Evolutionary conservation across 2,113 vertebrate species (phyloP), one percentile per base, ranked within the genome.

Genomic region (Archilochus colubris): DNA sequence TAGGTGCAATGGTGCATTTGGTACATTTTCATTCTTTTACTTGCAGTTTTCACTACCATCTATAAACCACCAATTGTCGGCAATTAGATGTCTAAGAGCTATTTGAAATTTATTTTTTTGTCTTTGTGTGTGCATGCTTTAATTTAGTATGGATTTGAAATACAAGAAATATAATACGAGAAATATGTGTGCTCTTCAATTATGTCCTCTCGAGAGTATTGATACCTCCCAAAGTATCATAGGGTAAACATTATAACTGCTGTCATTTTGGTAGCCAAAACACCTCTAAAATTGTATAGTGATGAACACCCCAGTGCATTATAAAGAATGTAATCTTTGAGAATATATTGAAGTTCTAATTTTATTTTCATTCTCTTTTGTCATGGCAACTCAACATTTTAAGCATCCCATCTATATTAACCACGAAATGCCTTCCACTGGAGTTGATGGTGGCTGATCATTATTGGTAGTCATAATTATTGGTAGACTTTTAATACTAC

Each of bases 111-210:
- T 33, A 17, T 53, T 44, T 94, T 93, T 78, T 50, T 94, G 24
- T 78, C 48, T 55, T 30, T 73, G 6, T 82, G 6, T 79, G 30
- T 51, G 28, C 6, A 46, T 40, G 54, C 1, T 61, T 10, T 91
- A 91, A 94, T 82, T 91, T 90, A 48, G 12, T 82, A 40, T 54
- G 77, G 28, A 73, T 95, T 89, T 87, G 12, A 57, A 78, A 93
- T 95, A 53, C 7, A 2, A 59, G 7, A 14, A 1, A 40, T 40
- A 40, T 40, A 40, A 40, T 40, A 40, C 5, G 40, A 40, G 40
- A 40, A 40, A 40, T 40, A 40, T 67, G 4, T 31, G 27, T 87
- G n/a, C 14, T n/a, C 76, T 93, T 91, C 22, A 86, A 82, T 96
- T 95, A 94, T 51, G 30, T 84, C 16, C 7, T 92, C 4, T 74